Percentiles rank a stretch among this genome's conserved stretches.
Conservation (phyloP, 2,888 invertebrate genomes). For the Sinodicranocentrus sp. region DNA sequence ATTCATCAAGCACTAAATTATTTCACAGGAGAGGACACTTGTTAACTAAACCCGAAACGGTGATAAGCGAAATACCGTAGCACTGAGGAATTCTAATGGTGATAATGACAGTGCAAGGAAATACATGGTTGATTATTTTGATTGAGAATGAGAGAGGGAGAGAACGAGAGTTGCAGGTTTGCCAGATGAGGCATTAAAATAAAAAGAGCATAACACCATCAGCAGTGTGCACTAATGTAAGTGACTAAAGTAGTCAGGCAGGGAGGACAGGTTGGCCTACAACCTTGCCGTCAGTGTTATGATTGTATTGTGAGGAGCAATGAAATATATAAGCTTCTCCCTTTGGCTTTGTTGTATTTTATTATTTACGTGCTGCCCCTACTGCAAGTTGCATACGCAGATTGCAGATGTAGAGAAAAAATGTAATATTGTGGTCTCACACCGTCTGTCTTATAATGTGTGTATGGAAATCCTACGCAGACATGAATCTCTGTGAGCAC, state of each 20-base stretch:
- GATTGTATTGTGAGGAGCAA: constrained; percentile 32
- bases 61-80: background rate
- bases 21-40: constrained; percentile 10
- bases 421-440: constrained; percentile 14
- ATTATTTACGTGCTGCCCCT: constrained; percentile 15
- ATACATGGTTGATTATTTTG: background rate
- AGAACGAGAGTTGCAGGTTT: background rate
- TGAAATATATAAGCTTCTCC: constrained; percentile 21
- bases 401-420: background rate
- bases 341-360: constrained; percentile 34
- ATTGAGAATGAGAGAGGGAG: constrained; percentile 1
- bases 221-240: constrained; percentile 27
- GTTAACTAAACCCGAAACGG: background rate
- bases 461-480: background rate
- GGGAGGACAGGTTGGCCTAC: constrained; percentile 52
- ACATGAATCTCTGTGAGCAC: background rate
- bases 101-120: background rate
- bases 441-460: background rate
- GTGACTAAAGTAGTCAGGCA: constrained; percentile 24
- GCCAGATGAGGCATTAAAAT: constrained; percentile 45
- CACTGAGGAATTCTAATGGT: background rate
- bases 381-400: background rate
- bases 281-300: constrained; percentile 44
- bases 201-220: constrained; percentile 39
- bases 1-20: background rate